These are phyloP conservation scores for Centropyge bicolor DNA, from an alignment of 2,797 vertebrate species.

Conservation along the genomic window DNA sequence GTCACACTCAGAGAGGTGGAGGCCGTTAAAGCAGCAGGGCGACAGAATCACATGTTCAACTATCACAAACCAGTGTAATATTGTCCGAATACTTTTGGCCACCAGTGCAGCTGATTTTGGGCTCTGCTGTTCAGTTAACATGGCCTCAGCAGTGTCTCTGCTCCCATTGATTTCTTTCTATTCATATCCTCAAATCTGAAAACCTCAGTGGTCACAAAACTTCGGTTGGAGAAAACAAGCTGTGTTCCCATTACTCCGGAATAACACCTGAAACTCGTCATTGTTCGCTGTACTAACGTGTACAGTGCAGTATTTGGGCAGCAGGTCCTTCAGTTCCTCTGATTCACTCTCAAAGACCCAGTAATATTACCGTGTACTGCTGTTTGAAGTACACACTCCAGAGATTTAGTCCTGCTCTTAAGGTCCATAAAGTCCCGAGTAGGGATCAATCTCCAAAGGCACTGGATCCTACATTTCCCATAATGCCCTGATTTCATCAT, in stretches of 20 bases:
- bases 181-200: slow-evolving; percentile 24
- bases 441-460: background rate
- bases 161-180: slow-evolving; percentile 24
- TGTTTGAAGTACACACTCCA: too few species aligned
- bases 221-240: background rate
- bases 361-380: background rate
- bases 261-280: background rate
- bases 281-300: too few species aligned
- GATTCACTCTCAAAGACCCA: background rate
- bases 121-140: background rate
- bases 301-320: background rate
- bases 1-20: background rate
- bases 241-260: too few species aligned
- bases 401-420: too few species aligned
- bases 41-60: background rate
- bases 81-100: slow-evolving; percentile 14
- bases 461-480: background rate
- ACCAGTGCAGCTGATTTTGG: background rate
- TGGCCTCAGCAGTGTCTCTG: slow-evolving; percentile 7
- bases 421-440: too few species aligned
- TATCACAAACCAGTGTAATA: background rate
- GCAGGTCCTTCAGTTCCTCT: too few species aligned
- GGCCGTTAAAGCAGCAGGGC: background rate
- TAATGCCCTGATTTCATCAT: background rate
- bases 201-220: slow-evolving; percentile 15